Conservation (phyloP, 23 tunicate species). For the Trididemnum miniatum region DNA sequence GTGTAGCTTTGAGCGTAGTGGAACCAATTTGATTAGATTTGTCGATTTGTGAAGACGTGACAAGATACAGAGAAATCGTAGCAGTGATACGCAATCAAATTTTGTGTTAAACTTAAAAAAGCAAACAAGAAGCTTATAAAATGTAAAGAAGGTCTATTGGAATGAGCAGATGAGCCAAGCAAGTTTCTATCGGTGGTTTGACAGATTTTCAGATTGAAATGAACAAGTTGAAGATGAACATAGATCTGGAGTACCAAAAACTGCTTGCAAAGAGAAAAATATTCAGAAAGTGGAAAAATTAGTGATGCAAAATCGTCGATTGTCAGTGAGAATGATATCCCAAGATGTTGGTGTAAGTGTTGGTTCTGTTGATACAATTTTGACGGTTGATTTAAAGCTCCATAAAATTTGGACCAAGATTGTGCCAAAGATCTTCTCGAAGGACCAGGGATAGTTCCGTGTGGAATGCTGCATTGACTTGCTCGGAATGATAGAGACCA, state of each 20-base stretch:
- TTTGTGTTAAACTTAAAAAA: constrained; percentile 19
- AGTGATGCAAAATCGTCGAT: constrained; percentile 15
- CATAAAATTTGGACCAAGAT: constrained; percentile 12
- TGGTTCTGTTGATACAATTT: constrained; percentile 13
- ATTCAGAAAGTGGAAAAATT: constrained; percentile 18
- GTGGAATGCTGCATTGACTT: too few species aligned
- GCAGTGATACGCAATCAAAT: constrained; percentile 16
- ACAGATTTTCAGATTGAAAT: constrained; percentile 16
- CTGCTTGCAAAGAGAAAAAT: constrained; percentile 19
- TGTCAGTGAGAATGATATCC: constrained; percentile 8
- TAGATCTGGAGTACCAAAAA: constrained; percentile 13
- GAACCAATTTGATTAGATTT: constrained; percentile 22
- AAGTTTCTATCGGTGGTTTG: constrained; percentile 22
- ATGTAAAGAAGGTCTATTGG: neutral
- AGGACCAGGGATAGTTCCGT: too few species aligned
- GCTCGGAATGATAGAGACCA: constrained; percentile 5
- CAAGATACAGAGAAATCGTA: constrained; percentile 13
- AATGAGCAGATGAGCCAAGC: constrained; percentile 25
- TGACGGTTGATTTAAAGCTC: constrained; percentile 19
- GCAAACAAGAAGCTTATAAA: too few species aligned
- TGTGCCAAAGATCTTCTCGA: constrained; percentile 1
- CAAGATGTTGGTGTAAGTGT: constrained; percentile 16
- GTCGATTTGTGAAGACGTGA: neutral
- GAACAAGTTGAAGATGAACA: constrained; percentile 14
- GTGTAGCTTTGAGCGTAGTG: too few species aligned